phyloP scores from a whole-genome alignment of 2,888 invertebrate genomes.

The Callyntrura guangdongensis region DNA sequence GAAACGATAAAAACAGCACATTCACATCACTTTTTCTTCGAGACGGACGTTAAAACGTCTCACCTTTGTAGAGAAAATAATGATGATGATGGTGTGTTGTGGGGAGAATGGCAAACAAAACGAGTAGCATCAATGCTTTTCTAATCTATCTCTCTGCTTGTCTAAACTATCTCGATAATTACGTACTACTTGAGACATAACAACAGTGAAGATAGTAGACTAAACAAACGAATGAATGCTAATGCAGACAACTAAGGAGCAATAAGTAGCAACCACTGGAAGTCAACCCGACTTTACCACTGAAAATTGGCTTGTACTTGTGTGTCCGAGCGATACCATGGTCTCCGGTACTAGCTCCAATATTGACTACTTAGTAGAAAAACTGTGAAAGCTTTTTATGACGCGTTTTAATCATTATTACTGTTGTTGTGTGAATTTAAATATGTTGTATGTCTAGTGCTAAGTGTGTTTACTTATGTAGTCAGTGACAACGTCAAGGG shows the following conservation, averaged over 20 bases:
- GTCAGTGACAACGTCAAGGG: background rate
- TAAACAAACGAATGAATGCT: slow-evolving; percentile 25
- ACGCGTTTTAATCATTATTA: background rate
- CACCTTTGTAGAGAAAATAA: slow-evolving; percentile 8
- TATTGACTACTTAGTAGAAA: background rate
- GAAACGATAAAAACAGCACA: slow-evolving; percentile 43
- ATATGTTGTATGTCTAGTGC: background rate
- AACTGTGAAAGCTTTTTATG: background rate
- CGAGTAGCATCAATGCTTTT: slow-evolving; percentile 1
- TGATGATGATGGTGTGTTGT: slow-evolving; percentile 5
- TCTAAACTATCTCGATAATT: slow-evolving; percentile 57
- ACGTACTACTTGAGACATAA: slow-evolving; percentile 41
- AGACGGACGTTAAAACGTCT: slow-evolving; percentile 12
- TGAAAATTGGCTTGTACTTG: background rate
- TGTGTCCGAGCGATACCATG: background rate
- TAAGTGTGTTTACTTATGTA: slow-evolving; percentile 2
- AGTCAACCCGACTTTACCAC: background rate
- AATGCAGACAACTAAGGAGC: slow-evolving; percentile 23
- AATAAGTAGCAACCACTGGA: background rate
- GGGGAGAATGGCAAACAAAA: slow-evolving; percentile 15
- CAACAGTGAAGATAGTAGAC: slow-evolving; percentile 28
- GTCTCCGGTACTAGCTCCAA: background rate
- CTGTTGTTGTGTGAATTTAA: background rate
- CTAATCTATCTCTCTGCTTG: slow-evolving; percentile 29
- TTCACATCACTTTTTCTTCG: slow-evolving; percentile 48